Evolutionary conservation across 2,113 vertebrate genomes (phyloP).

Genomic region (Tupaia chinensis): DNA sequence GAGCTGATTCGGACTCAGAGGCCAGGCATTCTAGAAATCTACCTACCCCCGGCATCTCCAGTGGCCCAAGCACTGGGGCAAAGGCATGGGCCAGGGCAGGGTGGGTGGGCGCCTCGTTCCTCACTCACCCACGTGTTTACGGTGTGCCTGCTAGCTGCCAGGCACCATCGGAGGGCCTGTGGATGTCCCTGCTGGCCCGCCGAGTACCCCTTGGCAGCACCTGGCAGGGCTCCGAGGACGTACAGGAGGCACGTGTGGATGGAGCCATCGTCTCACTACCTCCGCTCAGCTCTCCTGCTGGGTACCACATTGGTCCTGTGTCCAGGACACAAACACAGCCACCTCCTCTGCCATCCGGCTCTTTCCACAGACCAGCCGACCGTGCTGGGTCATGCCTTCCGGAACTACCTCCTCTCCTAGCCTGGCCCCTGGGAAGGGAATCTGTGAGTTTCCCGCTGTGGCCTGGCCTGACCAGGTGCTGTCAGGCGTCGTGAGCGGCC

Average conservation of each 20-base stretch:
- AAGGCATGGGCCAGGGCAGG: too few species aligned
- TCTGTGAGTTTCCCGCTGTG: neutral
- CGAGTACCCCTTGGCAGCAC: neutral
- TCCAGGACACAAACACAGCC: neutral
- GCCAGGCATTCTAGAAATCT: slow-evolving; percentile 8
- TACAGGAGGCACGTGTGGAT: too few species aligned
- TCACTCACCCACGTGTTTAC: neutral
- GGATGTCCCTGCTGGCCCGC: neutral
- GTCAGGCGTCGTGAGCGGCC: neutral
- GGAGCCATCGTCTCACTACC: neutral
- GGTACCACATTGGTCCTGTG: neutral
- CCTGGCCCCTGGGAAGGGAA: neutral
- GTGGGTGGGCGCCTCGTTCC: neutral
- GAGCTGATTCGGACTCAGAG: neutral
- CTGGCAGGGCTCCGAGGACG: neutral
- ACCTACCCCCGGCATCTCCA: neutral
- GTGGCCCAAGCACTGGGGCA: neutral
- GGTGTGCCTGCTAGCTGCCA: neutral
- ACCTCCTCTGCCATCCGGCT: neutral
- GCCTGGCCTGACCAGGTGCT: neutral
- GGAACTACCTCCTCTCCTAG: neutral
- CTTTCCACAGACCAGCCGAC: neutral
- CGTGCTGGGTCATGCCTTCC: neutral
- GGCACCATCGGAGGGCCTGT: neutral
- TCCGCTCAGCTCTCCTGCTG: neutral